A percentile compares a stretch with the other conserved stretches of the same genome.
Evolutionary conservation across 2,888 invertebrate species (phyloP).

Genomic region (Nemotelus pantherinus): DNA sequence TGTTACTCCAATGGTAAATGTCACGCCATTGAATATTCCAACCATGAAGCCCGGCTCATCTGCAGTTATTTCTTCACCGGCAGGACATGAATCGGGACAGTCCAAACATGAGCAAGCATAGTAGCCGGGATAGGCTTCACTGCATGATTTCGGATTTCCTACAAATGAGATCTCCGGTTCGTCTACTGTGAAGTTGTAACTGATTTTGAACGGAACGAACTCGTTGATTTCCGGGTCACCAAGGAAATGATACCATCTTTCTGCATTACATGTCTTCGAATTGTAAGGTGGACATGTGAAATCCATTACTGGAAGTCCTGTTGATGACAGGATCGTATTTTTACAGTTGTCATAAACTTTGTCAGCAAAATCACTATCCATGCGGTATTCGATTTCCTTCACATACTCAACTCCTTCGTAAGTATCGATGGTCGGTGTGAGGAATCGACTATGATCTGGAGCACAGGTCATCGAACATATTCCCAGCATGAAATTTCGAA

Average conservation of each 20-base stretch:
- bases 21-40: conserved; percentile 70
- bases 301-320: conserved; percentile 78
- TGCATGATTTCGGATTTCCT: conserved; percentile 68
- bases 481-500: conserved; percentile 76
- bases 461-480: conserved; percentile 87
- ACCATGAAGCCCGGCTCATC: conserved; percentile 67
- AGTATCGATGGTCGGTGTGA: conserved; percentile 56
- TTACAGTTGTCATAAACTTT: conserved; percentile 81
- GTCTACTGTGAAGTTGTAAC: conserved; percentile 66
- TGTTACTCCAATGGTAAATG: conserved; percentile 71
- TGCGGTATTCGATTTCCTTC: conserved; percentile 65
- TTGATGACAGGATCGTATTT: conserved; percentile 78
- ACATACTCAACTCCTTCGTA: conserved; percentile 61
- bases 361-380: conserved; percentile 72
- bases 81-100: conserved; percentile 73
- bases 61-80: conserved; percentile 63
- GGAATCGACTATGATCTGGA: conserved; percentile 74
- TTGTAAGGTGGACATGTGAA: conserved; percentile 78
- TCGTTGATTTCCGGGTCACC: conserved; percentile 68
- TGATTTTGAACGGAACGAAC: conserved; percentile 73
- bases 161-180: conserved; percentile 64
- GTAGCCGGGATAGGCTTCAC: conserved; percentile 68
- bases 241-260: conserved; percentile 74
- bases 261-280: conserved; percentile 74
- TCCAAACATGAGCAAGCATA: conserved; percentile 82